Percentiles rank a stretch among this genome's conserved stretches.
Conservation (phyloP, 2,797 vertebrate species). For the Orientallactaga sibirica region DNA sequence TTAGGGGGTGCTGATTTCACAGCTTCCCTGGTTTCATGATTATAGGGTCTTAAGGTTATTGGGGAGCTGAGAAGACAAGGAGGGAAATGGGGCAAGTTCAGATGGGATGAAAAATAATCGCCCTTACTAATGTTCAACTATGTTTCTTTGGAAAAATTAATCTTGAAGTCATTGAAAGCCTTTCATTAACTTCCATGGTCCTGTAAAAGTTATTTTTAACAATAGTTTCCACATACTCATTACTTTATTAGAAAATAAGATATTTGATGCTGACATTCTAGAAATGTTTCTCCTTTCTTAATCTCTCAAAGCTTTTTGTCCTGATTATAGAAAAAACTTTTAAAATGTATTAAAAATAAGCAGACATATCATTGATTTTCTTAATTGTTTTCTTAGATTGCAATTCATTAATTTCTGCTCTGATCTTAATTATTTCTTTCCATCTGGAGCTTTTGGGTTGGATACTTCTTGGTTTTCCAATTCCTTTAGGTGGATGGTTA, state of each 20-base stretch:
- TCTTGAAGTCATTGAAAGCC: background rate
- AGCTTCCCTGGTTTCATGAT: background rate
- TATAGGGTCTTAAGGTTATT: background rate
- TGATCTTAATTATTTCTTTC: too few relatives aligned
- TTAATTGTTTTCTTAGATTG: too few relatives aligned
- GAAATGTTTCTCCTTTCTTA: background rate
- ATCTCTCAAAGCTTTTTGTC: background rate
- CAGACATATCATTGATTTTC: too few relatives aligned
- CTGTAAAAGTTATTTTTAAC: background rate
- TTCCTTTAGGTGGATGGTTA: too few relatives aligned
- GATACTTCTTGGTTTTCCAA: too few relatives aligned
- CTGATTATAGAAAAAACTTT: background rate
- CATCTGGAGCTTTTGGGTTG: too few relatives aligned
- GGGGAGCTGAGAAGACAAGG: background rate
- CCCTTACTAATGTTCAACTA: background rate
- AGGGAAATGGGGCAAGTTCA: background rate
- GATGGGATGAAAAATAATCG: background rate
- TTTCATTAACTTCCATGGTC: conserved; percentile 5
- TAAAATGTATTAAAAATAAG: background rate
- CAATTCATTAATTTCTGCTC: too few relatives aligned
- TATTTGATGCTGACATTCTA: background rate
- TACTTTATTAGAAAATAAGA: background rate
- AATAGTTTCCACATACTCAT: background rate
- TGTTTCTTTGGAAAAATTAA: background rate
- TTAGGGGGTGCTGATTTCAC: background rate